Evolutionary conservation across 2,797 vertebrate genomes (phyloP).

Genomic region (Todus mexicanus): DNA sequence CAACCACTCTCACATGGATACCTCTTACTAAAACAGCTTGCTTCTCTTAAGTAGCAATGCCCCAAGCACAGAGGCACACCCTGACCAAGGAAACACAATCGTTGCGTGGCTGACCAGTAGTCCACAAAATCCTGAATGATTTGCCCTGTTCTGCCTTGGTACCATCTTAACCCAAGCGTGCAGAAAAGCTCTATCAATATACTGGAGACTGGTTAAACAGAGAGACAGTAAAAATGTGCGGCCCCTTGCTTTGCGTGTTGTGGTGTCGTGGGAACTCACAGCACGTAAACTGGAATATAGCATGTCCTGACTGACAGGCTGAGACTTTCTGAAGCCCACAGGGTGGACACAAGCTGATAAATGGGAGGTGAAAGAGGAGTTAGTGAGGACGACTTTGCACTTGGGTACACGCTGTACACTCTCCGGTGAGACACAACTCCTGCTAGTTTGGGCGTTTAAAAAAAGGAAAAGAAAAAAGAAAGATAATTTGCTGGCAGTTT

Average conservation of each 20-base stretch:
- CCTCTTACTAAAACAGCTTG: not conserved
- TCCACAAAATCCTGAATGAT: too few relatives aligned
- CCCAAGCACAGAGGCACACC: not conserved
- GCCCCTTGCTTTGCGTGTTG: not conserved
- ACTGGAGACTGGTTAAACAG: not conserved
- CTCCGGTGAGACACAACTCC: not conserved
- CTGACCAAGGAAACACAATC: not conserved
- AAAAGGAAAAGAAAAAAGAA: not conserved
- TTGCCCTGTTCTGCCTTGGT: not conserved
- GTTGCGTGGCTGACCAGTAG: accelerated
- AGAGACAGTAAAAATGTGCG: accelerated
- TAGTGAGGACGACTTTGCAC: not conserved
- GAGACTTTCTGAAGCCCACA: not conserved
- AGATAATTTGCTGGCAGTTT: not conserved
- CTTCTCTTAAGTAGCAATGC: not conserved
- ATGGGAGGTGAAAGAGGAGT: not conserved
- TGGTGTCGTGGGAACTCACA: not conserved
- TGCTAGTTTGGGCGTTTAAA: not conserved
- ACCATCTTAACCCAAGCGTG: not conserved
- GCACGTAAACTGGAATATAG: not conserved
- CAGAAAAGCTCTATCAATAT: not conserved
- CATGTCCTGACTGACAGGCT: accelerated
- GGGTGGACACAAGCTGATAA: too few relatives aligned
- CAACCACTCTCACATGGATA: not conserved
- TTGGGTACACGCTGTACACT: not conserved